Evolutionary conservation across 1,140 invertebrate genomes (phyloP), one percentile per base, ranked within the genome.

Genomic region (Hylaeus anthracinus): DNA sequence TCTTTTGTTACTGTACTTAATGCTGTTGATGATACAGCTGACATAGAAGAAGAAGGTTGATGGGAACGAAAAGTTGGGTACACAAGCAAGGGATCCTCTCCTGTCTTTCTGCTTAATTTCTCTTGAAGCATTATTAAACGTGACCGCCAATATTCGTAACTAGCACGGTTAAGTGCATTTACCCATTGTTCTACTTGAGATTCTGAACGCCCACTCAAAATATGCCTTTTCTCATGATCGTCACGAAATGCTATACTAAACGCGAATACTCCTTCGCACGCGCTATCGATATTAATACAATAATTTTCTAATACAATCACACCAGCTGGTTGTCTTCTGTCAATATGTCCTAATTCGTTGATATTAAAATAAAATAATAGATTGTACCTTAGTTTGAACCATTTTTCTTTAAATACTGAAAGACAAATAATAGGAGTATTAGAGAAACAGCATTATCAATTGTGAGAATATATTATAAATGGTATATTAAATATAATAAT

Each of bases 301-400:
- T 94, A 95, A 89, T 96, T 96, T 90, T 96, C 96, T 83, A 96
- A 91, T 51, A 96, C 92, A 91, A 96, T 95, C 14, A 96, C 94
- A 65, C 96, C 96, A 74, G 94, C 94, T 41, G 96, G 95, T 88
- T 95, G 94, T 86, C 94, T 94, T 72, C 93, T 93, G 78, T 95
- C 95, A 87, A 96, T 95, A 85, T 95, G 94, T 48, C 96, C 96
- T 87, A 95, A 90, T 85, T 96, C 95, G 91, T 94, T 96, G 66
- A 96, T 94, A 90, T 96, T 95, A 91, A 96, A 96, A 90, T 96
- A 96, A 92, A 96, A 96, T 60, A 96, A 90, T 79, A 96, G 94
- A 91, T 96, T 97, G 81, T 94, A 94, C 70, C 95, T 94, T 12
- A 97, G 90, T 85, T 96, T 95, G 88, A 96, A 97, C 95, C 96